Conservation (phyloP, 2,797 vertebrate genomes). For the Chrysocyon brachyurus region DNA sequence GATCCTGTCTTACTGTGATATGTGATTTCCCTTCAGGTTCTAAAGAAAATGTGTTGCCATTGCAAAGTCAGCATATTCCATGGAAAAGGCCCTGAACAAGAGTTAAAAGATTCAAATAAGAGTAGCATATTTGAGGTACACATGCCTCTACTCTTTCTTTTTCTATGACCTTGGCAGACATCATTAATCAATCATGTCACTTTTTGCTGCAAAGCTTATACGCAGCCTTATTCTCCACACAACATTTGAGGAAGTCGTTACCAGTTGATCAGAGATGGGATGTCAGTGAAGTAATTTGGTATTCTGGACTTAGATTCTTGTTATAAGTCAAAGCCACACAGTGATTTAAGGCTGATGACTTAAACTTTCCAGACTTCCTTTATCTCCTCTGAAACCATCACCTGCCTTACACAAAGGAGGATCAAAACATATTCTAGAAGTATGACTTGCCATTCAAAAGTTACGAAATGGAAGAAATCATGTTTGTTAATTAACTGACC, state of each 20-base stretch:
- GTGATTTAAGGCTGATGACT: slow-evolving; percentile 52
- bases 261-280: not conserved
- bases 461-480: slow-evolving; percentile 1
- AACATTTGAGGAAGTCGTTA: not conserved
- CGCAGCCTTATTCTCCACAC: not conserved
- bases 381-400: slow-evolving; percentile 14
- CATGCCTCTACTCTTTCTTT: slow-evolving; percentile 9
- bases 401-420: not conserved
- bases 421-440: slow-evolving; percentile 32
- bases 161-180: not conserved
- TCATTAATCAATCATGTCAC: not conserved
- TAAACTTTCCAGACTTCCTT: slow-evolving; percentile 58
- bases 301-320: slow-evolving; percentile 33
- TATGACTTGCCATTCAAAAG: slow-evolving; percentile 51
- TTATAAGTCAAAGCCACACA: slow-evolving; percentile 49
- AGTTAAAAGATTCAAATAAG: slow-evolving; percentile 29
- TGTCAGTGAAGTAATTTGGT: slow-evolving; percentile 52
- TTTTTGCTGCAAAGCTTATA: not conserved
- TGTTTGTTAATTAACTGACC: slow-evolving; percentile 28
- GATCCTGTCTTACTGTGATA: not conserved
- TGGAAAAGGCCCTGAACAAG: not conserved
- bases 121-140: not conserved
- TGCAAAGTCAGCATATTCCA: not conserved
- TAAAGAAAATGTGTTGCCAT: not conserved
- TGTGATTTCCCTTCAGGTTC: not conserved